phyloP scores from a whole-genome alignment of 2,113 vertebrate species.

The Caranx melampygus region DNA sequence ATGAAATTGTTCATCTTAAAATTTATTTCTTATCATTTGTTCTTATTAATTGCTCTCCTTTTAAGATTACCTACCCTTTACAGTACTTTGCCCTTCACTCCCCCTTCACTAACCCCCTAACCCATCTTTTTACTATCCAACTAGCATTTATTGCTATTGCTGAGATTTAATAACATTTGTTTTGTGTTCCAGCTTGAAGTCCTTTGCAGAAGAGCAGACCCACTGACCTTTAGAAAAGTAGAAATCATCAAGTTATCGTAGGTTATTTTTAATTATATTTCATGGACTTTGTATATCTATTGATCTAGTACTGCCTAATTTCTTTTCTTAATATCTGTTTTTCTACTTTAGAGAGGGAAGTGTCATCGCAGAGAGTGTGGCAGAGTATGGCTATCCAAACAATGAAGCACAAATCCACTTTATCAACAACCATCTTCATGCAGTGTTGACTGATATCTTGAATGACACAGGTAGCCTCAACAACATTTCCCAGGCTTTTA shows the following conservation, averaged over 20 bases:
- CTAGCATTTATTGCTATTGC: neutral
- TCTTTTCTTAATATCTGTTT: conserved; percentile 5
- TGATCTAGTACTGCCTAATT: neutral
- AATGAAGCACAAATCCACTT: conserved; percentile 75
- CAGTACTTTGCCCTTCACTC: neutral
- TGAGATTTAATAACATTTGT: neutral
- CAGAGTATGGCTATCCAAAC: conserved; percentile 76
- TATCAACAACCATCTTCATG: conserved; percentile 71
- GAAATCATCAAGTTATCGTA: conserved; percentile 67
- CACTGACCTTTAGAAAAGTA: conserved; percentile 59
- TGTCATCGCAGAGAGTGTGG: conserved; percentile 67
- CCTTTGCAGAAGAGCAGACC: conserved; percentile 69
- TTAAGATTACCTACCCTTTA: neutral
- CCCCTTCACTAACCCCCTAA: too few species aligned
- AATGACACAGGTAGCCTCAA: conserved; percentile 52
- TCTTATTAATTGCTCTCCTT: neutral
- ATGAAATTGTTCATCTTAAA: neutral
- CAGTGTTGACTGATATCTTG: conserved; percentile 57
- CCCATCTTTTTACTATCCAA: neutral
- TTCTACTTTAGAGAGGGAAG: conserved; percentile 55
- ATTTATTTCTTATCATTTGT: neutral
- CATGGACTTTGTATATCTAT: neutral
- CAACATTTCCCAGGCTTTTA: conserved; percentile 66
- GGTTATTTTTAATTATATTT: conserved; percentile 12
- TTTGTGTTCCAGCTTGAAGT: conserved; percentile 62